These are phyloP conservation scores for Druceiella hillmani DNA, from an alignment of 2,888 invertebrate species.

Conservation along the genomic window DNA sequence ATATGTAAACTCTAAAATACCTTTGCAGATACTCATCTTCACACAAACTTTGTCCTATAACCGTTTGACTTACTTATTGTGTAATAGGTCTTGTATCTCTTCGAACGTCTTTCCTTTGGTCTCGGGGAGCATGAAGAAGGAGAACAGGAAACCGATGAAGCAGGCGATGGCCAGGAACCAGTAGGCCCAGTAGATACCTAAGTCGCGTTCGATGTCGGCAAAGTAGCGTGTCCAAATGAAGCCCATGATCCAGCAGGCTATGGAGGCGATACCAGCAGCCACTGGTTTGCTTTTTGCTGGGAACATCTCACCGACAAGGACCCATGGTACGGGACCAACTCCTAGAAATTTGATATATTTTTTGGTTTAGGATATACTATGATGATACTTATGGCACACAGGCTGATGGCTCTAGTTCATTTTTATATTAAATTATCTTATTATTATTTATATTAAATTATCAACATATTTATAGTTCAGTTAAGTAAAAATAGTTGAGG, in stretches of 20 bases:
- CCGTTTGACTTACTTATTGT: conserved; percentile 34
- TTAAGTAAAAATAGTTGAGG: too few species aligned
- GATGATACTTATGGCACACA: too few species aligned
- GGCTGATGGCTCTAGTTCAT: too few species aligned
- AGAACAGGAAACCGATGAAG: conserved; percentile 57
- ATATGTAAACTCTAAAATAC: too few species aligned
- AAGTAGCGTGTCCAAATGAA: conserved; percentile 70
- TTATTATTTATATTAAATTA: too few species aligned
- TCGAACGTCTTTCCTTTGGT: conserved; percentile 66
- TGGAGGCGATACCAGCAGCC: conserved; percentile 69
- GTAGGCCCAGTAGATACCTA: conserved; percentile 61
- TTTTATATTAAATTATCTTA: too few species aligned
- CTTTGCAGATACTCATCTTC: too few species aligned
- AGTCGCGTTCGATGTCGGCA: conserved; percentile 42
- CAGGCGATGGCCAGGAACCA: conserved; percentile 57
- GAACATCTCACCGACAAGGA: conserved; percentile 78
- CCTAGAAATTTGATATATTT: too few species aligned
- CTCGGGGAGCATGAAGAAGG: conserved; percentile 57
- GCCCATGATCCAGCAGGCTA: conserved; percentile 70
- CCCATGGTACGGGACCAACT: conserved; percentile 77
- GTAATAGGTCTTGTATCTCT: conserved; percentile 63
- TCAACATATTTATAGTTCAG: too few species aligned
- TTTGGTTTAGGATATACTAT: too few species aligned
- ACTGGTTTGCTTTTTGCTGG: conserved; percentile 71
- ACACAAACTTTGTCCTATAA: too few species aligned